Conservation (phyloP, 2,888 invertebrate species). For the Oxytorus armatus region DNA sequence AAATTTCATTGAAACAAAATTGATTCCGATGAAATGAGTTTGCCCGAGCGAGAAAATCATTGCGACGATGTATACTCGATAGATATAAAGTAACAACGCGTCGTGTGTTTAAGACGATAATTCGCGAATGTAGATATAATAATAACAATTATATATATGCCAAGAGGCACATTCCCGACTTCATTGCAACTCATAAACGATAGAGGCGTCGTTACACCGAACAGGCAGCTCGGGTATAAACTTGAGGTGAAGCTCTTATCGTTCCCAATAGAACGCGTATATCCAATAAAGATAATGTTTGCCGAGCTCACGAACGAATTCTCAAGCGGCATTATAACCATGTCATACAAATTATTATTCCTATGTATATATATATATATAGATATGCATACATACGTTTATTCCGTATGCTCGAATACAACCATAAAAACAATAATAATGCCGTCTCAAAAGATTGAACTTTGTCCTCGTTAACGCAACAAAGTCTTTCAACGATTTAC, state of each 20-base stretch:
- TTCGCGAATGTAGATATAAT: background rate
- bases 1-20: no score
- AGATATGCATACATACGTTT: background rate
- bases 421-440: background rate
- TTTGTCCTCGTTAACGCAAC: slow-evolving; percentile 31
- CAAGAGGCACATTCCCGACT: slow-evolving; percentile 18
- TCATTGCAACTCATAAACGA: slow-evolving; percentile 49
- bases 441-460: slow-evolving; percentile 4
- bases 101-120: slow-evolving; percentile 11
- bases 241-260: slow-evolving; percentile 46
- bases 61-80: no score
- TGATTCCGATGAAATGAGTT: no score
- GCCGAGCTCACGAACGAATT: slow-evolving; percentile 34
- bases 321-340: slow-evolving; percentile 22
- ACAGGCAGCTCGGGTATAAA: slow-evolving; percentile 51
- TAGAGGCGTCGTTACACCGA: slow-evolving; percentile 31
- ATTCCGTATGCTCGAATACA: background rate
- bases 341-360: slow-evolving; percentile 18
- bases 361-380: slow-evolving; percentile 7
- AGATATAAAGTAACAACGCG: slow-evolving; percentile 1
- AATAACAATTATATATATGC: slow-evolving; percentile 23
- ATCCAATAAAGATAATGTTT: slow-evolving; percentile 58
- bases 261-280: slow-evolving; percentile 44
- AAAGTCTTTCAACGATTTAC: slow-evolving; percentile 30
- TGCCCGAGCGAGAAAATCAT: no score